Conservation (phyloP, 1,140 invertebrate genomes). For the Ips nitidus region DNA sequence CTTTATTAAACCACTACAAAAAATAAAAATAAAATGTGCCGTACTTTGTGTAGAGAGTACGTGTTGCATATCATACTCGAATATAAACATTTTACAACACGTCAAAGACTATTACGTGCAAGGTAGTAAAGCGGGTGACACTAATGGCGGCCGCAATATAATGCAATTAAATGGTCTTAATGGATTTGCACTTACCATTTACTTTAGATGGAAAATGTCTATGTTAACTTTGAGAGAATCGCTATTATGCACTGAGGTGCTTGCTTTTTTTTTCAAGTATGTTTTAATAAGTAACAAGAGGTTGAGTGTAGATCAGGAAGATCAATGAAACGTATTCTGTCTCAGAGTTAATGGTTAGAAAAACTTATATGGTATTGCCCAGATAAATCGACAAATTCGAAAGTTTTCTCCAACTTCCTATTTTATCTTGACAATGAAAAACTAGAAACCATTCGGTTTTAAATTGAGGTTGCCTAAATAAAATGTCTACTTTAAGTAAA, state of each 20-base stretch:
- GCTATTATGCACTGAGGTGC: conserved; percentile 3
- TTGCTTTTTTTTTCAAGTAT: background rate
- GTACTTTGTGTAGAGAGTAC: too few species aligned
- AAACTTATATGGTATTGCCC: too few species aligned
- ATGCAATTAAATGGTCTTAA: conserved; percentile 31
- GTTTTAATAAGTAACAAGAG: too few species aligned
- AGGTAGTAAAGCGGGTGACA: conserved; percentile 28
- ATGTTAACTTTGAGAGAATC: conserved; percentile 20
- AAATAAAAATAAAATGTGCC: too few species aligned
- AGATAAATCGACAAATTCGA: too few species aligned
- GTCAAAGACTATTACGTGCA: conserved; percentile 27
- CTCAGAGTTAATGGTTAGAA: too few species aligned
- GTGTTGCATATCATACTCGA: background rate
- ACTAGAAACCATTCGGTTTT: conserved; percentile 9
- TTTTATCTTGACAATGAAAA: conserved; percentile 1
- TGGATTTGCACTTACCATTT: conserved; percentile 31
- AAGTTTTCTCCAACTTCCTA: too few species aligned
- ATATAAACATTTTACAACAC: conserved; percentile 26
- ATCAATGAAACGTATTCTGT: too few species aligned
- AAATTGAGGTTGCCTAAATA: conserved; percentile 20
- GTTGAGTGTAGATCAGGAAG: too few species aligned
- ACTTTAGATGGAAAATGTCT: conserved; percentile 25
- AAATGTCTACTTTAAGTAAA: conserved; percentile 17
- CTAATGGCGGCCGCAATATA: conserved; percentile 27
- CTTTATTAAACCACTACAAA: too few species aligned